phyloP scores from a whole-genome alignment of 1,140 invertebrate genomes.

The Aethina tumida region DNA sequence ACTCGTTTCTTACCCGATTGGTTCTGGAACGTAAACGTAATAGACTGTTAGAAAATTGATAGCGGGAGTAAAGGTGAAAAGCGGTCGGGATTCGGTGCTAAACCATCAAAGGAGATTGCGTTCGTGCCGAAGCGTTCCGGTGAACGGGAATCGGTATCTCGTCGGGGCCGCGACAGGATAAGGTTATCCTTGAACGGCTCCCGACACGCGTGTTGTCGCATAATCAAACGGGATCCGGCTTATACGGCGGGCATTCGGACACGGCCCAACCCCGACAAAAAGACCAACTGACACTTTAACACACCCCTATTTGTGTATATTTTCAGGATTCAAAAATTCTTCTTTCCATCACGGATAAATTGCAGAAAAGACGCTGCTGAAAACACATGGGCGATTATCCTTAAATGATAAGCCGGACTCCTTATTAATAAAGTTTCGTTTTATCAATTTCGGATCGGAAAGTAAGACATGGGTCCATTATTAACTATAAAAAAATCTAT shows the following conservation, averaged over 20 bases:
- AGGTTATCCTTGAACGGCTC: conserved; percentile 20
- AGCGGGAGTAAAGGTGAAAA: conserved; percentile 32
- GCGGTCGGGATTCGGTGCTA: conserved; percentile 28
- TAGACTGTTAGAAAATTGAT: conserved; percentile 31
- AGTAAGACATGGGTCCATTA: neutral
- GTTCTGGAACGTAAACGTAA: conserved; percentile 28
- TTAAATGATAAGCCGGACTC: conserved; percentile 5
- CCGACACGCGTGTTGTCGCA: conserved; percentile 26
- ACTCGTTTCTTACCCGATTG: conserved; percentile 28
- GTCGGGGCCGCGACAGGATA: conserved; percentile 4
- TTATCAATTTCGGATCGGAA: no score
- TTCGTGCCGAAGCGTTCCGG: conserved; percentile 24
- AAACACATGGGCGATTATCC: conserved; percentile 12
- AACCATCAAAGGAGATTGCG: conserved; percentile 29
- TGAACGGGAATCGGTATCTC: no score
- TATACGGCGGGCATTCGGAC: conserved; percentile 20
- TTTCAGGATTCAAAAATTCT: no score
- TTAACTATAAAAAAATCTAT: neutral
- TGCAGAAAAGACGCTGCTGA: no score
- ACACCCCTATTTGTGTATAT: no score
- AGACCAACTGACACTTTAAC: no score
- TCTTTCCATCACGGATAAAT: no score
- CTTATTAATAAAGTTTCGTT: neutral
- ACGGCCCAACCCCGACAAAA: no score
- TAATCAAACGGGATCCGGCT: conserved; percentile 27